phyloP scores from a whole-genome alignment of 2,113 vertebrate genomes.

The Saccopteryx leptura region DNA sequence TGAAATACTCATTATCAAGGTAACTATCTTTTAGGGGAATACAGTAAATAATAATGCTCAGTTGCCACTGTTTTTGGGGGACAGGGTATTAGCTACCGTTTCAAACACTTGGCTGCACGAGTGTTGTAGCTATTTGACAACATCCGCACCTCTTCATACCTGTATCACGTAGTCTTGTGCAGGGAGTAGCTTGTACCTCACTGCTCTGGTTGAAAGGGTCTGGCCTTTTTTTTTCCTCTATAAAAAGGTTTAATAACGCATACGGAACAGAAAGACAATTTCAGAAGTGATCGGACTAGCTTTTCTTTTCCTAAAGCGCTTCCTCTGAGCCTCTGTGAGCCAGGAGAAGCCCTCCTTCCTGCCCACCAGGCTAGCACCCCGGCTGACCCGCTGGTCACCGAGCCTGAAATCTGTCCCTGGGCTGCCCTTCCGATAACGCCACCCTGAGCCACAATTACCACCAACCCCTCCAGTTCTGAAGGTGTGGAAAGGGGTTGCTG shows the following conservation, averaged over 20 bases:
- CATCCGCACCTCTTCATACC: not conserved
- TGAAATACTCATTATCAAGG: not conserved
- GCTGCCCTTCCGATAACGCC: not conserved
- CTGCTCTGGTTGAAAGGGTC: conserved; percentile 42
- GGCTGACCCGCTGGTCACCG: not conserved
- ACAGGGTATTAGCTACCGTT: conserved; percentile 25
- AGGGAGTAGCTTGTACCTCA: conserved; percentile 61
- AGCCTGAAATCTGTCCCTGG: not conserved
- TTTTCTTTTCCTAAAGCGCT: conserved; percentile 32
- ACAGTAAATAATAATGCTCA: not conserved
- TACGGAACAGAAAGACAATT: not conserved
- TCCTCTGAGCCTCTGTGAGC: not conserved
- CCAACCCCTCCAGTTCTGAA: not conserved
- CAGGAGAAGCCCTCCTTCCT: not conserved
- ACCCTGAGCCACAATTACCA: not conserved
- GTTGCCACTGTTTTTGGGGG: conserved; percentile 52
- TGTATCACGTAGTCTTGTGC: conserved; percentile 55
- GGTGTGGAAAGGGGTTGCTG: not conserved
- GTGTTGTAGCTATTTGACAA: conserved; percentile 66
- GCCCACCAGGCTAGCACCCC: fast-evolving
- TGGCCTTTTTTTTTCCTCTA: not conserved
- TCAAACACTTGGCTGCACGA: conserved; percentile 21
- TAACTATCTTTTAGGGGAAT: not conserved
- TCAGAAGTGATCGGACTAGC: not conserved
- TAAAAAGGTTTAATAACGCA: conserved; percentile 20